Percentiles rank a stretch among this genome's conserved stretches.
These are phyloP conservation scores for Mechanitis messenoides DNA, from an alignment of 2,888 invertebrate genomes.

Conservation along the genomic window DNA sequence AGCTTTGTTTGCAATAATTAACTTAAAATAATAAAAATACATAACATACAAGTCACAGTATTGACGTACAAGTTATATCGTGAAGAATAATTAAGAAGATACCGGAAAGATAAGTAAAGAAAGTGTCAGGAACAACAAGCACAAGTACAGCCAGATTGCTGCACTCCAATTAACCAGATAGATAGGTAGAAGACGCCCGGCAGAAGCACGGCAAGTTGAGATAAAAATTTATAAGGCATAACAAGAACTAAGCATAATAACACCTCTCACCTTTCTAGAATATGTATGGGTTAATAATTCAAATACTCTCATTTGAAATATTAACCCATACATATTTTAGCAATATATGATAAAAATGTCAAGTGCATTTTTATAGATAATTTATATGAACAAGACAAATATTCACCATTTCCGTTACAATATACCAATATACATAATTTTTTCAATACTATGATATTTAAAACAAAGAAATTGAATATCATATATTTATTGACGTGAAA, in stretches of 20 bases:
- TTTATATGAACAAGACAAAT: too few species aligned
- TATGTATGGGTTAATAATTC: too few species aligned
- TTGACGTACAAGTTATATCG: slow-evolving; percentile 32
- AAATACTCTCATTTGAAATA: too few species aligned
- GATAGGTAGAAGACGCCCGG: slow-evolving; percentile 39
- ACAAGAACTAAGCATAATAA: slow-evolving; percentile 14
- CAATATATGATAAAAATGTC: too few species aligned
- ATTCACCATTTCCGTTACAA: too few species aligned
- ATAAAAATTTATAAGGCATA: slow-evolving; percentile 34
- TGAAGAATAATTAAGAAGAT: slow-evolving; percentile 53
- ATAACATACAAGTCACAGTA: slow-evolving; percentile 22
- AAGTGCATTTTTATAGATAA: too few species aligned
- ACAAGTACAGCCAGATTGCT: slow-evolving; percentile 54
- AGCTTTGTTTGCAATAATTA: too few species aligned
- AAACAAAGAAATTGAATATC: too few species aligned
- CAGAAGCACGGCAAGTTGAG: slow-evolving; percentile 45
- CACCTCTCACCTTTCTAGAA: slow-evolving; percentile 1
- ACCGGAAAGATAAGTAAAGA: slow-evolving; percentile 58
- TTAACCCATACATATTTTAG: too few species aligned
- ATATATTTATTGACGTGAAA: too few species aligned
- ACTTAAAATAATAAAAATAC: background rate
- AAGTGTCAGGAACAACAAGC: slow-evolving; percentile 67
- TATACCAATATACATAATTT: too few species aligned
- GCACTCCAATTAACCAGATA: slow-evolving; percentile 58
- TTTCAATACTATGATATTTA: too few species aligned